phyloP scores from a whole-genome alignment of 92 coral and sea anemone species.

The Chrysogorgia sp. region DNA sequence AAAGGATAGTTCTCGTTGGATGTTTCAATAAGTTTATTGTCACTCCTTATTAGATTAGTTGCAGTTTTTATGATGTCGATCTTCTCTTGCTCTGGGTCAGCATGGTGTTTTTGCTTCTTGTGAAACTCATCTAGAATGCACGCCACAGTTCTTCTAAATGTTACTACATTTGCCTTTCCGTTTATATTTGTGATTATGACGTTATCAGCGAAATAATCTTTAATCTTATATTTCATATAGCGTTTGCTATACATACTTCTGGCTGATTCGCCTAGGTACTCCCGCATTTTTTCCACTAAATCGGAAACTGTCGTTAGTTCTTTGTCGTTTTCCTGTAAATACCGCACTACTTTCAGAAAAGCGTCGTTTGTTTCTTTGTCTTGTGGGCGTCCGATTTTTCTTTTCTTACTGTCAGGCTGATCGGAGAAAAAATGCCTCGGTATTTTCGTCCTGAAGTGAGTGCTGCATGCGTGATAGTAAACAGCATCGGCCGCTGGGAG shows the following conservation, averaged over 20 bases:
- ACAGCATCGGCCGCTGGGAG: conserved; percentile 37
- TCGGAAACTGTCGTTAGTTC: conserved; percentile 38
- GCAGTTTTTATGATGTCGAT: conserved; percentile 32
- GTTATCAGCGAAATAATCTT: conserved; percentile 53
- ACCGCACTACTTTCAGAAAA: conserved; percentile 42
- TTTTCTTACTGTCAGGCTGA: conserved; percentile 38
- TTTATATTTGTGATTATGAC: conserved; percentile 49
- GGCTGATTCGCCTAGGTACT: conserved; percentile 29
- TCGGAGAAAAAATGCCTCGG: conserved; percentile 22
- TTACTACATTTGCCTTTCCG: conserved; percentile 57
- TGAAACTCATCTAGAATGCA: conserved; percentile 54
- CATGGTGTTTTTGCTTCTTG: not conserved
- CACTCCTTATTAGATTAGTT: conserved; percentile 28
- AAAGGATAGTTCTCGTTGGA: conserved; percentile 17
- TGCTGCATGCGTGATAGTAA: conserved; percentile 36
- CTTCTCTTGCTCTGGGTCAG: conserved; percentile 26
- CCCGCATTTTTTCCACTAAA: conserved; percentile 44
- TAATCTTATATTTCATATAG: conserved; percentile 35
- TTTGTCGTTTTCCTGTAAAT: conserved; percentile 47
- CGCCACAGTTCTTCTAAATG: conserved; percentile 42
- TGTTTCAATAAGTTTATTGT: conserved; percentile 4
- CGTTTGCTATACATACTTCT: conserved; percentile 25
- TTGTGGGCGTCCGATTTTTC: conserved; percentile 57
- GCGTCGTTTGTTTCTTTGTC: conserved; percentile 51
- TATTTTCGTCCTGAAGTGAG: conserved; percentile 24